Base-by-base conservation (phyloP, 2,888 invertebrate species). In the Oithona nana region DNA sequence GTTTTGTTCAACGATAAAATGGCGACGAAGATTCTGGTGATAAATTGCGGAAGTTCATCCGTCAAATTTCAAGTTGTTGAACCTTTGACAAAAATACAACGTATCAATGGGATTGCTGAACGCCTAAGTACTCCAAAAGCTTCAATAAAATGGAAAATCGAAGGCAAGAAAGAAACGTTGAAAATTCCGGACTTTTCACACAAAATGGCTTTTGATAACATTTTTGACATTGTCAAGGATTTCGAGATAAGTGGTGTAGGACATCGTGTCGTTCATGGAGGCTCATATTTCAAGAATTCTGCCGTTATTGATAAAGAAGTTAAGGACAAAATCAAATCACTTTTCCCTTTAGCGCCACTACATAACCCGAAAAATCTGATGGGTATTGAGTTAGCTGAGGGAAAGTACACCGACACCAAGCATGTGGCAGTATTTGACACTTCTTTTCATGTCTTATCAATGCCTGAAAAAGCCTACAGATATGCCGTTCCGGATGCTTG, bases 361-460 rank as follows among this genome's bases (percentile, higher is more conserved):
- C 54, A 54, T 11, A 54, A 54, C 11, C 54, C 54, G 3, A 39
- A 39, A 6, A 39, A 39, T 16, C 39, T 39, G 16, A 39, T 39
- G 39, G 39, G 39, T 11, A 39, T 39, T 39, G 39, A 39, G 39
- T 16, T 39, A 11, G 6, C 16, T 11, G 39, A 39, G 39, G 16
- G 16, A 16, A 39, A 39, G 39, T 39, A 11, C 39, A 39, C 8
- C 16, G 8, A 39, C 11, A 20, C 26, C 13, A 20, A 13, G 16
- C 54, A 54, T 3, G 54, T 54, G 20, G 54, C 24, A 20, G 54
- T 54, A 16, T 54, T 54, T 11, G 54, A 54, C 26, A 54, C 54
- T 2, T 16, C 54, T 24, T 54, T 54, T 54, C 54, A 54, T 54
- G 24, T 24, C 24, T 11, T 11, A 39, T 24, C 54, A 2, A 3